Evolutionary conservation across 2,888 invertebrate genomes (phyloP).

Genomic region (Diploptera punctata): DNA sequence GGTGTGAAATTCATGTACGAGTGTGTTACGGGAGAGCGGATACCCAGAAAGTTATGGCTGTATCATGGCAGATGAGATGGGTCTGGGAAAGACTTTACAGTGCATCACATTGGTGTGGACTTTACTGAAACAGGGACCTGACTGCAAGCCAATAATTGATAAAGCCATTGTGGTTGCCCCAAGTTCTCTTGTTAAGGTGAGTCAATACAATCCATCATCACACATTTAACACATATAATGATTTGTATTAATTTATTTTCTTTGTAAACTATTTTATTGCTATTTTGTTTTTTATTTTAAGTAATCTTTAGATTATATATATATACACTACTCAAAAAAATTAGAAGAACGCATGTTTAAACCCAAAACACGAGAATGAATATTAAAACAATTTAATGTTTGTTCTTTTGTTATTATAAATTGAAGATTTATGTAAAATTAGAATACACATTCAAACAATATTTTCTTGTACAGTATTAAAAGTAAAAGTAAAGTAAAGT

Average conservation of each 20-base stretch:
- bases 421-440: too few species aligned
- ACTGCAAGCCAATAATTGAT: slow-evolving; percentile 86
- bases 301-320: too few species aligned
- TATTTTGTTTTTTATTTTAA: too few species aligned
- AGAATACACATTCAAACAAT: too few species aligned
- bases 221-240: not conserved
- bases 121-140: slow-evolving; percentile 88
- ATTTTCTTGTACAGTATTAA: too few species aligned
- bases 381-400: too few species aligned
- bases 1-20: slow-evolving; percentile 99
- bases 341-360: too few species aligned
- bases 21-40: slow-evolving; percentile 92
- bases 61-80: slow-evolving; percentile 99
- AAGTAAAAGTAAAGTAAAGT: too few species aligned
- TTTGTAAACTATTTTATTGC: not conserved
- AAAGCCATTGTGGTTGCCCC: slow-evolving; percentile 97
- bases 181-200: slow-evolving; percentile 90
- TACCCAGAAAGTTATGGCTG: slow-evolving; percentile 94
- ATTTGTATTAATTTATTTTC: not conserved
- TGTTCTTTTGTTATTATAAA: too few species aligned
- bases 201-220: too few species aligned
- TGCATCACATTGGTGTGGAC: slow-evolving; percentile 98
- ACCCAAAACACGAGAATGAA: too few species aligned
- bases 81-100: slow-evolving; percentile 96
- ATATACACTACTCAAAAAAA: too few species aligned